Conservation (phyloP, 2,888 invertebrate species). For the Agrochola lychnidis region DNA sequence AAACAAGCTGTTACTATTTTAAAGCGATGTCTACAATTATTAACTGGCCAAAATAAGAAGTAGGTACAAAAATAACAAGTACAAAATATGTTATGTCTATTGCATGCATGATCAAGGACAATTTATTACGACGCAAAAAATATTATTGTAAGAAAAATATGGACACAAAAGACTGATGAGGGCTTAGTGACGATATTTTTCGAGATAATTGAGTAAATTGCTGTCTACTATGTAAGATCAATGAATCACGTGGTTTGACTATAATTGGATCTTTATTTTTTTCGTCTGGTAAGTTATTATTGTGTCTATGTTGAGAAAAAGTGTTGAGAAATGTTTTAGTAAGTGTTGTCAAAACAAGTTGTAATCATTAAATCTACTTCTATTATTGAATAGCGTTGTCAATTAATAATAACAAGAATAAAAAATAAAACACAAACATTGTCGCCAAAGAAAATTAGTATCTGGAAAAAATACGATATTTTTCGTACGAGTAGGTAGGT, state of each 20-base stretch:
- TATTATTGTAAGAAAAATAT: conserved; percentile 33
- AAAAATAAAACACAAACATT: neutral
- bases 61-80: neutral
- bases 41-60: neutral
- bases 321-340: conserved; percentile 6
- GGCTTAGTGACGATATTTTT: conserved; percentile 35
- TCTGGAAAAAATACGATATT: neutral
- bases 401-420: neutral
- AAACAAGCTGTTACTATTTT: neutral
- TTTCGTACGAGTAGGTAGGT: neutral
- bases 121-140: conserved; percentile 26
- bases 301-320: conserved; percentile 1
- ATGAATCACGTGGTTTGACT: conserved; percentile 26
- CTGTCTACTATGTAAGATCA: conserved; percentile 17
- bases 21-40: neutral
- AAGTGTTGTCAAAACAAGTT: neutral
- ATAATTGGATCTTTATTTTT: neutral
- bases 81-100: neutral
- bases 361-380: neutral
- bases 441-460: neutral
- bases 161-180: conserved; percentile 30
- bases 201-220: conserved; percentile 49
- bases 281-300: neutral
- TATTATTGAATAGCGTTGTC: neutral
- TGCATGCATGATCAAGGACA: neutral